Conservation (phyloP, 64 coral and sea anemone species). For the Stylophora pistillata region DNA sequence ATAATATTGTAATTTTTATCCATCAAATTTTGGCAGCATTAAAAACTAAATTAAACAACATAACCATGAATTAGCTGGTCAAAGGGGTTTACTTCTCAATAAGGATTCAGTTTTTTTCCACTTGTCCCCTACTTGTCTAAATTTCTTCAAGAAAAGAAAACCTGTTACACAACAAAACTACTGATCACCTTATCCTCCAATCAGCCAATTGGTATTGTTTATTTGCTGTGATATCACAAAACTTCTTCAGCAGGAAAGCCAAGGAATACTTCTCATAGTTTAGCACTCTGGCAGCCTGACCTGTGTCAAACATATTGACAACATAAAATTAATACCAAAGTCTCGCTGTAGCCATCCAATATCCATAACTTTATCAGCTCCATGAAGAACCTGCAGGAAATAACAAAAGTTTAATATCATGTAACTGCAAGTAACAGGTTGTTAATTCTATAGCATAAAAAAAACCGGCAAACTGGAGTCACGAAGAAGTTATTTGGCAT, state of each 20-base stretch:
- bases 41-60: too few species aligned
- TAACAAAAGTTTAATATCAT: neutral
- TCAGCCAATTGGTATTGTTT: slow-evolving; percentile 98
- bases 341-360: slow-evolving; percentile 94
- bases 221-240: slow-evolving; percentile 87
- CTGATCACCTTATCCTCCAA: slow-evolving; percentile 80
- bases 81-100: too few species aligned
- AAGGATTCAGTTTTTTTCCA: too few species aligned
- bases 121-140: too few species aligned
- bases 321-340: slow-evolving; percentile 98
- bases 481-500: too few species aligned
- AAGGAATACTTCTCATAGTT: slow-evolving; percentile 74
- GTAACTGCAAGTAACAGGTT: neutral
- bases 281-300: slow-evolving; percentile 84
- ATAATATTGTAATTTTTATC: too few species aligned
- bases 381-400: slow-evolving; percentile 73
- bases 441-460: neutral
- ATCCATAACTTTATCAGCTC: slow-evolving; percentile 98
- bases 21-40: too few species aligned
- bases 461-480: neutral
- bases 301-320: slow-evolving; percentile 99
- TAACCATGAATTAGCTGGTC: too few species aligned
- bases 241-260: slow-evolving; percentile 82
- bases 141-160: neutral
- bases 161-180: neutral